Conservation (phyloP, 1,140 invertebrate genomes). For the Alviniconcha marisindica region DNA sequence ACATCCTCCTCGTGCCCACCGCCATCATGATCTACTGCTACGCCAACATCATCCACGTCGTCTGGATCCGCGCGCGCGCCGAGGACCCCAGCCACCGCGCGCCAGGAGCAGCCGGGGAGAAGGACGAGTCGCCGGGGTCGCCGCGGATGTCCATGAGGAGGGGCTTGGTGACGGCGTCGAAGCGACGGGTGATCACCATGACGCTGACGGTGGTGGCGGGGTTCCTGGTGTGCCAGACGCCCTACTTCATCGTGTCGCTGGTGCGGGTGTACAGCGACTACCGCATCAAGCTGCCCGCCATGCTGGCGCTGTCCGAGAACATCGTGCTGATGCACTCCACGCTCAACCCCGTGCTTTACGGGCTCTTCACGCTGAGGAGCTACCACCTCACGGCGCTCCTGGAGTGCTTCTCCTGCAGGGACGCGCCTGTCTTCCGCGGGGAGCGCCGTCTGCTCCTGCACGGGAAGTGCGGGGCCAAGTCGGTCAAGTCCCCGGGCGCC, state of each 20-base stretch:
- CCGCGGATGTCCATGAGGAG: constrained; percentile 59
- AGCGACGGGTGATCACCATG: constrained; percentile 73
- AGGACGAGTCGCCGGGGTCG: constrained; percentile 30
- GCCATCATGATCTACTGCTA: constrained; percentile 76
- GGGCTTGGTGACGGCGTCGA: constrained; percentile 65
- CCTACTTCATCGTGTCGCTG: constrained; percentile 74
- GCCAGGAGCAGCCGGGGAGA: background rate
- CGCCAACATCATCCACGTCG: constrained; percentile 74
- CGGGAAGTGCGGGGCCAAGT: background rate
- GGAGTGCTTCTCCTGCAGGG: constrained; percentile 8
- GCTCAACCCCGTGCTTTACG: constrained; percentile 77
- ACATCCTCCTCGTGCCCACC: constrained; percentile 76
- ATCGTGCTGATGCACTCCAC: constrained; percentile 76
- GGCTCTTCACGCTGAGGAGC: constrained; percentile 72
- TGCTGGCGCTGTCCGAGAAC: constrained; percentile 71
- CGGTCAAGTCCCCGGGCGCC: background rate
- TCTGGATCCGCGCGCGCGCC: constrained; percentile 69
- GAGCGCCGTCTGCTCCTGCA: background rate
- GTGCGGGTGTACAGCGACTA: constrained; percentile 77
- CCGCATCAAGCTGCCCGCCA: constrained; percentile 66
- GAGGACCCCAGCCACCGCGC: background rate
- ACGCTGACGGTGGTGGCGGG: constrained; percentile 76
- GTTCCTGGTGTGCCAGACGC: constrained; percentile 76
- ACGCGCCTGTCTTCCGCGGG: background rate
- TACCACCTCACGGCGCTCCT: constrained; percentile 50